Conservation (phyloP, 2,797 vertebrate species). For the Yasuhikotakia modesta region DNA sequence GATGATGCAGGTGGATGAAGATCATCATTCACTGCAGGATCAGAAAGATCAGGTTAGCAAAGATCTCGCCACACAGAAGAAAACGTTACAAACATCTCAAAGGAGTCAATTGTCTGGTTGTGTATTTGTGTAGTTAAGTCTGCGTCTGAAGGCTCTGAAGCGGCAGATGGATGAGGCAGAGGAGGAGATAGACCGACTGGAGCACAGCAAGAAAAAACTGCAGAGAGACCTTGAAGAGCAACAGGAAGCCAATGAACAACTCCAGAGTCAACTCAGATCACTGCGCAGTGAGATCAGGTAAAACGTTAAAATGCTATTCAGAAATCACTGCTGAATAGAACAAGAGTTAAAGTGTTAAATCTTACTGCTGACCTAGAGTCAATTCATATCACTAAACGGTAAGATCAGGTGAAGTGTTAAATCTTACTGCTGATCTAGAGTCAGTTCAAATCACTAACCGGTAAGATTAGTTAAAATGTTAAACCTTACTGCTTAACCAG, state of each 20-base stretch:
- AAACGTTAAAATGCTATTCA: too few species aligned
- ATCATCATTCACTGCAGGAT: slow-evolving; percentile 88
- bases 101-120: neutral
- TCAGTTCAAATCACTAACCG: neutral
- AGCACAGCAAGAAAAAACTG: slow-evolving; percentile 92
- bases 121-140: slow-evolving; percentile 81
- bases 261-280: slow-evolving; percentile 88
- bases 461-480: too few species aligned
- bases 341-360: slow-evolving; percentile 75
- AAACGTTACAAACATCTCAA: neutral
- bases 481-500: too few species aligned
- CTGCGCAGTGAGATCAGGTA: slow-evolving; percentile 89
- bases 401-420: too few species aligned
- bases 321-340: slow-evolving; percentile 83
- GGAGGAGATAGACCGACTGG: slow-evolving; percentile 94
- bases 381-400: neutral
- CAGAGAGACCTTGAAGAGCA: slow-evolving; percentile 97
- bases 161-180: slow-evolving; percentile 95
- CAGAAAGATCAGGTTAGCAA: slow-evolving; percentile 92
- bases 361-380: neutral
- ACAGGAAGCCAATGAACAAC: slow-evolving; percentile 88
- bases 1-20: slow-evolving; percentile 94
- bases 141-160: slow-evolving; percentile 95
- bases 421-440: neutral
- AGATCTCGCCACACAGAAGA: neutral